phyloP scores from a whole-genome alignment of 2,797 vertebrate species.

The Fistularia tabacaria region DNA sequence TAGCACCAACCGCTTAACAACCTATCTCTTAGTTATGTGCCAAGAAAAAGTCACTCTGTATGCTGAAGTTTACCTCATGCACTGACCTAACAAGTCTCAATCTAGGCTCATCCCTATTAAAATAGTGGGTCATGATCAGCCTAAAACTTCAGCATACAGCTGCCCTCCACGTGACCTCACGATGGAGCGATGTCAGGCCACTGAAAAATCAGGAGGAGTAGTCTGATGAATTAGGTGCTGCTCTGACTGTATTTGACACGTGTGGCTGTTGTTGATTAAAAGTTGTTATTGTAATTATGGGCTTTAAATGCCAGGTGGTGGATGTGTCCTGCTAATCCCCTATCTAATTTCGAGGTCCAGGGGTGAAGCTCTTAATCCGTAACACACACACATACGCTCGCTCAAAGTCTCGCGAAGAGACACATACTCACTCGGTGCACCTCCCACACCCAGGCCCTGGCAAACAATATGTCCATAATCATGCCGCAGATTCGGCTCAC shows the following conservation, averaged over 20 bases:
- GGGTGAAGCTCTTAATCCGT: slow-evolving; percentile 74
- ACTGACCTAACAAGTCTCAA: slow-evolving; percentile 50
- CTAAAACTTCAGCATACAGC: slow-evolving; percentile 26
- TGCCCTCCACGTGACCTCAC: slow-evolving; percentile 18
- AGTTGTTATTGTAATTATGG: slow-evolving; percentile 73
- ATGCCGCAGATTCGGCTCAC: slow-evolving; percentile 9
- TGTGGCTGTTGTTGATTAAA: slow-evolving; percentile 72
- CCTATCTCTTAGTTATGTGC: slow-evolving; percentile 39
- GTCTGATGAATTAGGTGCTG: slow-evolving; percentile 29
- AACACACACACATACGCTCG: slow-evolving; percentile 60
- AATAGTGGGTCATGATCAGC: slow-evolving; percentile 48
- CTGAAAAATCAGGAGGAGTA: slow-evolving; percentile 7
- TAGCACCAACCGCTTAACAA: slow-evolving; percentile 42
- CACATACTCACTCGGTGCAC: slow-evolving; percentile 7
- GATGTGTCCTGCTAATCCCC: slow-evolving; percentile 73
- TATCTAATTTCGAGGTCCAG: slow-evolving; percentile 75
- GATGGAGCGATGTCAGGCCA: slow-evolving; percentile 18
- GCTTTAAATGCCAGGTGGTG: slow-evolving; percentile 75
- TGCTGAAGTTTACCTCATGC: slow-evolving; percentile 45
- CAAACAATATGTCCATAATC: slow-evolving; percentile 17
- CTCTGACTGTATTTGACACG: slow-evolving; percentile 60
- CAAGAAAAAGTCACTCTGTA: slow-evolving; percentile 57
- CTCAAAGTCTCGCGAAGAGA: slow-evolving; percentile 45
- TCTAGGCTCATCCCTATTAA: slow-evolving; percentile 59
- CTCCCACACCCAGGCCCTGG: neutral